Evolutionary conservation across 2,113 vertebrate genomes (phyloP), one percentile per base, ranked within the genome.

Genomic region (Alces alces): DNA sequence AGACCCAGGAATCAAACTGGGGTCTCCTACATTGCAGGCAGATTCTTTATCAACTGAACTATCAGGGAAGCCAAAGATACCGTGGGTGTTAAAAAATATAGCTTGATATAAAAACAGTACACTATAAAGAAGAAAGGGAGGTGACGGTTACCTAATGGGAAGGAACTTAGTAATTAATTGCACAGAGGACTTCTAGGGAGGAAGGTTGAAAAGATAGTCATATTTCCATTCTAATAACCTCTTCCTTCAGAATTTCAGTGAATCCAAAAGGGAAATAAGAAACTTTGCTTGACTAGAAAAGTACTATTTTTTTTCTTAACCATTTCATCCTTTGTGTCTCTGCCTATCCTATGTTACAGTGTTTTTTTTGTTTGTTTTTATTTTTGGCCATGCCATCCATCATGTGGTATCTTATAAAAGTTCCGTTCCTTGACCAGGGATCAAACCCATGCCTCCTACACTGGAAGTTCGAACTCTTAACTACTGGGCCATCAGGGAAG

Each of bases 371-470:
- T 12, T 39, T 39, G 66, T 23, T 23, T 70, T 23, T 39, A 70
- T 73, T 25, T 73, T 39, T 13, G 66, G 36, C 66, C 66, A 73
- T 73, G 66, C 36, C 36, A 39, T 12, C 10, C 11, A 13, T 5
- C 10, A 73, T 73, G 19, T 39, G 36, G n/a, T n/a, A 23, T 70
- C n/a, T 39, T 39, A 70, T 70, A 70, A 39, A 13, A 25, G 66
- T 2, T 73, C 10, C 0, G 0, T 25, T 73, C 21, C 36, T 73
- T 0, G 1, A 39, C 66, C 66, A 39, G 21, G 66, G 21, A 39
- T 73, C 66, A 73, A 73, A 73, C 36, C 66, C 19, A 73, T 25
- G 66, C 66, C 19, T 36, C 36, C 36, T 73, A 23, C 66, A 25
- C 3, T 39, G 66, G 21, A 36, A 73, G 66, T 39, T 73, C 0